phyloP scores from a whole-genome alignment of 1,140 invertebrate species.

The Drosophila kohkoa region DNA sequence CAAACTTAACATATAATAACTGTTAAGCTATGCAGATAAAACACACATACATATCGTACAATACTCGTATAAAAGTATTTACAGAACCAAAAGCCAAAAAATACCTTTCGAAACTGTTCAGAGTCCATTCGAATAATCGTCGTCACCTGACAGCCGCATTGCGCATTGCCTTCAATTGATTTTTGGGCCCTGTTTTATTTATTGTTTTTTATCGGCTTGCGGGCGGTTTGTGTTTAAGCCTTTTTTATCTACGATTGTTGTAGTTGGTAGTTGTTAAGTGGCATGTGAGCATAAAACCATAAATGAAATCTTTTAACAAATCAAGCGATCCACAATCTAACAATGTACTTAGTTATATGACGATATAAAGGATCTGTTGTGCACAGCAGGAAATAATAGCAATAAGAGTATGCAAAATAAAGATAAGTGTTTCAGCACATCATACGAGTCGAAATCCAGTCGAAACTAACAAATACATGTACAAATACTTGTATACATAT shows the following conservation, averaged over 20 bases:
- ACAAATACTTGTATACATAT: too few relatives aligned
- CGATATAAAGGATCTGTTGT: neutral
- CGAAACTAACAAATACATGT: too few relatives aligned
- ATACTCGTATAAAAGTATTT: neutral
- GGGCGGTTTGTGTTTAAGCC: slow-evolving; percentile 2
- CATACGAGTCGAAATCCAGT: too few relatives aligned
- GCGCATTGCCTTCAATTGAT: slow-evolving; percentile 40
- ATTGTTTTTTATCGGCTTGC: slow-evolving; percentile 11
- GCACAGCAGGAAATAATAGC: neutral
- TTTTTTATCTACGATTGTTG: slow-evolving; percentile 59
- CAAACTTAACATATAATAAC: slow-evolving; percentile 61
- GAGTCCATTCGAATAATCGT: slow-evolving; percentile 37
- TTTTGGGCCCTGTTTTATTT: neutral
- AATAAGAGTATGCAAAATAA: slow-evolving; percentile 1
- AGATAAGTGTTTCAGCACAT: too few relatives aligned
- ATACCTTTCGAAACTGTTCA: slow-evolving; percentile 37
- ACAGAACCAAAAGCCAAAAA: slow-evolving; percentile 30
- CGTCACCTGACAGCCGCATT: slow-evolving; percentile 44
- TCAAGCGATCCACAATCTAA: slow-evolving; percentile 23
- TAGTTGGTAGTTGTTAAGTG: slow-evolving; percentile 70
- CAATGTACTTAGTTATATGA: neutral
- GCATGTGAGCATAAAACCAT: slow-evolving; percentile 74
- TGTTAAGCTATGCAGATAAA: slow-evolving; percentile 72
- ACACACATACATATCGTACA: slow-evolving; percentile 28
- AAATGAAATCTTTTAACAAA: slow-evolving; percentile 79